phyloP scores from a whole-genome alignment of 2,113 vertebrate genomes.

The Chloebia gouldiae region DNA sequence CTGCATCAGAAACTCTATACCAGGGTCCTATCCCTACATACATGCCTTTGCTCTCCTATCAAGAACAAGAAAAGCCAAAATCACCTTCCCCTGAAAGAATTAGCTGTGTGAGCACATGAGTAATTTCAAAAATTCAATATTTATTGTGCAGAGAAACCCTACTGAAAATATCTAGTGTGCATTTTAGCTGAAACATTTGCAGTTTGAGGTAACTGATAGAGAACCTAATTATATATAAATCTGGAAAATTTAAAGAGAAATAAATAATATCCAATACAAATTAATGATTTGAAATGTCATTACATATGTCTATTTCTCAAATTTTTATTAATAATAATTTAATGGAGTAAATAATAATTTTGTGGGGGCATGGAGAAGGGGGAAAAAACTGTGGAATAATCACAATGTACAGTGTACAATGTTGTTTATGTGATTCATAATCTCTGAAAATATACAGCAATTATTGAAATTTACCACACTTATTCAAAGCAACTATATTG shows the following conservation, averaged over 20 bases:
- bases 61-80: not conserved
- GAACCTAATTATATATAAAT: not conserved
- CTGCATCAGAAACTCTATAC: not conserved
- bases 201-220: not conserved
- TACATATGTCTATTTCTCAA: not conserved
- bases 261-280: not conserved
- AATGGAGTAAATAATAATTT: not conserved
- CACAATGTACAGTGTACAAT: not conserved
- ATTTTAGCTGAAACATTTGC: not conserved
- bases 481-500: not conserved
- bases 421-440: conserved; percentile 45
- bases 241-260: not conserved
- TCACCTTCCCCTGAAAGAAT: not conserved
- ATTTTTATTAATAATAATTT: not conserved
- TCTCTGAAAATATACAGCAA: conserved; percentile 26
- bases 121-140: not conserved
- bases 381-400: not conserved
- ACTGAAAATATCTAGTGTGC: not conserved
- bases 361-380: no score
- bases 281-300: not conserved
- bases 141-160: not conserved
- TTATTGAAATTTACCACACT: conserved; percentile 19
- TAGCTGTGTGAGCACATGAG: not conserved
- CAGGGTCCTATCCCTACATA: not conserved
- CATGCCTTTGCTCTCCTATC: not conserved